These are phyloP conservation scores for Drosophila setifemur DNA, from an alignment of 1,140 invertebrate genomes.

Conservation along the genomic window DNA sequence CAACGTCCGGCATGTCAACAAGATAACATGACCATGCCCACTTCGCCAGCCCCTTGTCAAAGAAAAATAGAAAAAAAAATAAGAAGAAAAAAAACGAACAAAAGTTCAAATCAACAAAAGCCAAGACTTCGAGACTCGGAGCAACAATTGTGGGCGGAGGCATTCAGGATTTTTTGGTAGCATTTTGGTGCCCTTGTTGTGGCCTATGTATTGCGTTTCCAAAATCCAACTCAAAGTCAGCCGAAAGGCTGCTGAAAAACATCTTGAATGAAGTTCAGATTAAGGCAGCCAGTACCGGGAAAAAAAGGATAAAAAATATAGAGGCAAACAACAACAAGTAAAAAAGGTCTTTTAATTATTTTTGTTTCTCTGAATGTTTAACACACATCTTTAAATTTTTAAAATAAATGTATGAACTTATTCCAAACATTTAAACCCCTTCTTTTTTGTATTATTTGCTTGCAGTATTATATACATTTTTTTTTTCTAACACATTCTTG, in stretches of 20 bases:
- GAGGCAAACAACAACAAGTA: too few species aligned
- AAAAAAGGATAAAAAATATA: not conserved
- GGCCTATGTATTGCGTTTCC: conserved; percentile 25
- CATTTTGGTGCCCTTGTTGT: not conserved
- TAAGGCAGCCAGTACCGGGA: conserved; percentile 12
- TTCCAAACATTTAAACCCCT: not conserved
- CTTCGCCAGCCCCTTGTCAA: conserved; percentile 40
- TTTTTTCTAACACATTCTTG: too few species aligned
- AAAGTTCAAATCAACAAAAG: conserved; percentile 73
- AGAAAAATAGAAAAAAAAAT: conserved; percentile 54
- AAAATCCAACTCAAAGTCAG: conserved; percentile 45
- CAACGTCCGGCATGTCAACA: conserved; percentile 77
- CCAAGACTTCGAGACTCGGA: conserved; percentile 41
- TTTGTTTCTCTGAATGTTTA: too few species aligned
- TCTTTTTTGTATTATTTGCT: not conserved
- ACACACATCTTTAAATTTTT: too few species aligned
- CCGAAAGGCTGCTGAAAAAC: conserved; percentile 40
- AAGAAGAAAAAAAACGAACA: conserved; percentile 28
- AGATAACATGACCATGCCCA: conserved; percentile 66
- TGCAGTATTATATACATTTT: not conserved
- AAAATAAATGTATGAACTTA: too few species aligned
- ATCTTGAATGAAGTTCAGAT: conserved; percentile 38
- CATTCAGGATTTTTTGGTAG: not conserved
- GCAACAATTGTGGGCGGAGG: conserved; percentile 53
- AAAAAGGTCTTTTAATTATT: too few species aligned